Evolutionary conservation across 2,888 invertebrate species (phyloP).

Genomic region (Koerneria pararmatus): DNA sequence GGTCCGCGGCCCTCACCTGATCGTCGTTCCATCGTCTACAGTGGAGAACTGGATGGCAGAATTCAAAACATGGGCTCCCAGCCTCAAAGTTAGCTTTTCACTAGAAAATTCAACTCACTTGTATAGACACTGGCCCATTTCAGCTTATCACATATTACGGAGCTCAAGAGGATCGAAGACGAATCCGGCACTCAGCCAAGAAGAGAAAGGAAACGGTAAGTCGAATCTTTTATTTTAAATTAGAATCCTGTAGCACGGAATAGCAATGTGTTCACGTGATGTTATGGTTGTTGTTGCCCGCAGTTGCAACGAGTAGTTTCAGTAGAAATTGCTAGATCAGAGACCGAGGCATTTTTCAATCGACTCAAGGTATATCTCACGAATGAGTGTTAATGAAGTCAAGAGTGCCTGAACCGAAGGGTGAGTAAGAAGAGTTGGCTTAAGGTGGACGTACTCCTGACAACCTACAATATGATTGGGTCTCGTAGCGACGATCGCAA

Average conservation of each 20-base stretch:
- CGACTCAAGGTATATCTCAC: no score
- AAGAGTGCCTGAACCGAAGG: no score
- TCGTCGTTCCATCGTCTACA: slow-evolving; percentile 93
- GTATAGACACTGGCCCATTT: slow-evolving; percentile 3
- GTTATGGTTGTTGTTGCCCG: no score
- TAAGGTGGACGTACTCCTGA: slow-evolving; percentile 47
- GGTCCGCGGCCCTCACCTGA: slow-evolving; percentile 74
- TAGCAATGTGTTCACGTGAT: no score
- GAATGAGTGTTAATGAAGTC: no score
- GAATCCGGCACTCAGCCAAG: slow-evolving; percentile 41
- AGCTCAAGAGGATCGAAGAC: slow-evolving; percentile 43
- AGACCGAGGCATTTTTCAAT: no score
- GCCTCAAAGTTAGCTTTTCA: slow-evolving; percentile 31
- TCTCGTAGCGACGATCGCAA: slow-evolving; percentile 83
- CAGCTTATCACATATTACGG: slow-evolving; percentile 55
- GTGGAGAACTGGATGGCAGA: slow-evolving; percentile 68
- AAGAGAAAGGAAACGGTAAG: slow-evolving; percentile 33
- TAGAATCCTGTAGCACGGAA: no score
- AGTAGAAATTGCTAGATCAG: no score
- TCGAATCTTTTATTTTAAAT: not conserved
- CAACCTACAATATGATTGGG: slow-evolving; percentile 71
- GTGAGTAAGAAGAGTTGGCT: not conserved
- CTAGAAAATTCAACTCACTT: not conserved
- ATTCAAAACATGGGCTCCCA: slow-evolving; percentile 44
- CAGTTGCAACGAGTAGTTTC: no score